Conservation (phyloP, 2,113 vertebrate species). For the Cebus imitator region DNA sequence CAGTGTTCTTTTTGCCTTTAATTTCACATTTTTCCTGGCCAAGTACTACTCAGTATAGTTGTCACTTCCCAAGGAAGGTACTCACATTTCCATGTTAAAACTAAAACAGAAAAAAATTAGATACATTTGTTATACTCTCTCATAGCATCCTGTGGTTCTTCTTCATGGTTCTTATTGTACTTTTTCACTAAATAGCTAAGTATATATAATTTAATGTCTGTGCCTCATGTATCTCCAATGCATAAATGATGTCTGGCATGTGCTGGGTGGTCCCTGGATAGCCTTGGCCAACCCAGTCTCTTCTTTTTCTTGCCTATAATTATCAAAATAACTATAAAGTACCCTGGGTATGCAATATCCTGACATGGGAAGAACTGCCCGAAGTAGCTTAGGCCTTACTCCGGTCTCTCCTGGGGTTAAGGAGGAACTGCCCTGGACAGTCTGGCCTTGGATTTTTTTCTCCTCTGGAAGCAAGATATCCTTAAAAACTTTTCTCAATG, state of each 20-base stretch:
- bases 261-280: background rate
- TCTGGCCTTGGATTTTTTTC: background rate
- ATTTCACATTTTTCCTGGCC: background rate
- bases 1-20: background rate
- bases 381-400: background rate
- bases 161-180: background rate
- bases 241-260: background rate
- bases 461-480: background rate
- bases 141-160: background rate
- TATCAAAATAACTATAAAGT: background rate
- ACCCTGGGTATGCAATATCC: background rate
- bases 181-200: background rate
- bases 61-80: background rate
- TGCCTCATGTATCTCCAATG: background rate
- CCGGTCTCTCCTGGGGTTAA: background rate
- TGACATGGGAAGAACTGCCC: background rate
- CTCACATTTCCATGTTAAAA: background rate
- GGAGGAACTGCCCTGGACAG: background rate
- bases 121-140: background rate
- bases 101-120: background rate
- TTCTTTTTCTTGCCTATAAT: background rate
- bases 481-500: background rate
- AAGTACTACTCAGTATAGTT: conserved; percentile 47
- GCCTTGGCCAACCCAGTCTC: background rate
- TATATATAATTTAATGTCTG: background rate